These are phyloP conservation scores for Cyrtorhinus lividipennis DNA, from an alignment of 1,140 invertebrate species.

Conservation along the genomic window DNA sequence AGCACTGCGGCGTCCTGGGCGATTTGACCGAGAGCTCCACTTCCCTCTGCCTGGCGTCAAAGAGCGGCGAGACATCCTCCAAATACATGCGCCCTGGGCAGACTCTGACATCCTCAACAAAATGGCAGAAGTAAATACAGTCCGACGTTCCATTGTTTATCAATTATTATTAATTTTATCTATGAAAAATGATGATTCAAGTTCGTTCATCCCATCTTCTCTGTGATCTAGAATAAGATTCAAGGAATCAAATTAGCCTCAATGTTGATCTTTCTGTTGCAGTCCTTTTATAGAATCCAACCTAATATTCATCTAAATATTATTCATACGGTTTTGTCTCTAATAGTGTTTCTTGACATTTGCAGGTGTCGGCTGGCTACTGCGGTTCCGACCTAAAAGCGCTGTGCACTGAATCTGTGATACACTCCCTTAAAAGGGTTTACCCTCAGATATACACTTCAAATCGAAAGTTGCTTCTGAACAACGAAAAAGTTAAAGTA, in stretches of 20 bases:
- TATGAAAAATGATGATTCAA: no score
- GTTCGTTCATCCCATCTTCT: no score
- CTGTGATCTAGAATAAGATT: no score
- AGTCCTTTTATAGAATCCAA: no score
- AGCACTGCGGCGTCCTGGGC: constrained; percentile 61
- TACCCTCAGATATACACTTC: constrained; percentile 86
- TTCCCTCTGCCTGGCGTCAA: constrained; percentile 50
- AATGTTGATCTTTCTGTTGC: no score
- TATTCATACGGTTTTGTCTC: no score
- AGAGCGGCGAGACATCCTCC: constrained; percentile 48
- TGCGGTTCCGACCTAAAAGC: constrained; percentile 83
- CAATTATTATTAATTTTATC: no score
- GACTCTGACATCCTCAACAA: constrained; percentile 37
- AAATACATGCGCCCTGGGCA: constrained; percentile 53
- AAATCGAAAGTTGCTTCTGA: constrained; percentile 60
- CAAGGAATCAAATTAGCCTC: no score
- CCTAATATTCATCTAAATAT: no score
- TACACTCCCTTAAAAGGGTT: constrained; percentile 61
- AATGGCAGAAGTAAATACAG: constrained; percentile 50
- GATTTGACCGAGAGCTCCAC: constrained; percentile 69
- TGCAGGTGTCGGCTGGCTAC: constrained; percentile 54
- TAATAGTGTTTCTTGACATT: background rate
- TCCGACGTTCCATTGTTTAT: no score
- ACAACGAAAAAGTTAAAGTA: constrained; percentile 60
- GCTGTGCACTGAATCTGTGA: constrained; percentile 72